These are phyloP conservation scores for Xyliphius kryptos DNA, from an alignment of 2,113 vertebrate species.

Conservation along the genomic window DNA sequence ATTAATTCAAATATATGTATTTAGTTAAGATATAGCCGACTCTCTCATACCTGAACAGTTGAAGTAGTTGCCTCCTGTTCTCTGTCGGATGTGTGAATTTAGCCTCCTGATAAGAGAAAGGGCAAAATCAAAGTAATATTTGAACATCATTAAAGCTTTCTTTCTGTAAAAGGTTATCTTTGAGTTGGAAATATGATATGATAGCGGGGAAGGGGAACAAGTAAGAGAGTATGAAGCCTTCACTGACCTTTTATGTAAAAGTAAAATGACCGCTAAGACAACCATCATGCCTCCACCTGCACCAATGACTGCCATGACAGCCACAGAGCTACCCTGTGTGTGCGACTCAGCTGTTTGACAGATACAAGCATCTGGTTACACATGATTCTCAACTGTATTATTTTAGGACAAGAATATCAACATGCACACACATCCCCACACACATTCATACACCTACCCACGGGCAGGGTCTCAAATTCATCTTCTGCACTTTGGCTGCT, in stretches of 20 bases:
- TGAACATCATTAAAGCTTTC: constrained; percentile 2
- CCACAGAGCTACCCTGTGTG: constrained; percentile 57
- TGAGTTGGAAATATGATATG: constrained; percentile 41
- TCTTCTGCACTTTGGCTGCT: constrained; percentile 75
- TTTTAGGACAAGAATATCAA: constrained; percentile 3
- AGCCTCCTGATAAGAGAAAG: constrained; percentile 65
- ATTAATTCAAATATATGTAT: too few relatives aligned
- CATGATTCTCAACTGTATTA: neutral
- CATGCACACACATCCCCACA: neutral
- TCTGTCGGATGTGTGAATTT: constrained; percentile 64
- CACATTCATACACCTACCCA: constrained; percentile 47
- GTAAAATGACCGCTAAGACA: constrained; percentile 61
- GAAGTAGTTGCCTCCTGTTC: constrained; percentile 82
- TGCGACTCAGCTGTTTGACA: constrained; percentile 57
- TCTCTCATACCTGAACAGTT: constrained; percentile 79
- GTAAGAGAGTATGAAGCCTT: constrained; percentile 21
- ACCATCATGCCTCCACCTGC: constrained; percentile 61
- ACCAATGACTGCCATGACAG: constrained; percentile 62
- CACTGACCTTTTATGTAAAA: constrained; percentile 71
- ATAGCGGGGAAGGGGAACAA: constrained; percentile 13
- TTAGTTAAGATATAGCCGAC: too few relatives aligned
- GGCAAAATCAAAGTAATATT: constrained; percentile 33
- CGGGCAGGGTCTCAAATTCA: constrained; percentile 72
- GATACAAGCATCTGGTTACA: constrained; percentile 9
- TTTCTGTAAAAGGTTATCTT: constrained; percentile 9